Conservation (phyloP, 2,797 vertebrate genomes). For the Diceros bicornis region DNA sequence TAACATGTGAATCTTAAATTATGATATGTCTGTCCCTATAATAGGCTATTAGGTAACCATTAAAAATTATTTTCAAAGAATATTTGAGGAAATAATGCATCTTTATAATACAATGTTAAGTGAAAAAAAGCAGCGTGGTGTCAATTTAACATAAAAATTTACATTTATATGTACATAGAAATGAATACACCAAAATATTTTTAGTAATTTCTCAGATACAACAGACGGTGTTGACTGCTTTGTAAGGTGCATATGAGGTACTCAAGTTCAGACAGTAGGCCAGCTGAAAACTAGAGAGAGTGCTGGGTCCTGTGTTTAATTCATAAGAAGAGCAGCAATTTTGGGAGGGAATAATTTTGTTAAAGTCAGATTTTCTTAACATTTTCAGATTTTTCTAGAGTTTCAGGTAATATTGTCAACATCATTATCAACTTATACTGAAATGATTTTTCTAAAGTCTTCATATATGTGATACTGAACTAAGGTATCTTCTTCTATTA, state of each 20-base stretch:
- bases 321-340: background rate
- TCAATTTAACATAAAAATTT: background rate
- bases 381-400: constrained; percentile 25
- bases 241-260: background rate
- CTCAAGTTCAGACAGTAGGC: background rate
- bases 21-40: background rate
- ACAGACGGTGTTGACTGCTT: background rate
- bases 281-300: background rate
- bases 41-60: background rate
- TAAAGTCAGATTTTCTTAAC: constrained; percentile 1
- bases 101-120: background rate
- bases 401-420: background rate
- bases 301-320: background rate
- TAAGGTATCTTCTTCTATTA: constrained; percentile 22
- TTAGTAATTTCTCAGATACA: background rate
- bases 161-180: background rate
- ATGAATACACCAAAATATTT: background rate
- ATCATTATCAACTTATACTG: background rate
- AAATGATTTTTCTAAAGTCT: constrained; percentile 33
- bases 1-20: constrained; percentile 12
- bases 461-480: background rate
- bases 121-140: background rate
- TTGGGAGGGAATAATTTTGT: background rate
- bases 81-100: background rate
- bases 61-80: constrained; percentile 58